Evolutionary conservation across 2,797 vertebrate species (phyloP), one percentile per base, ranked within the genome.

Genomic region (Melanotaenia boesemani): DNA sequence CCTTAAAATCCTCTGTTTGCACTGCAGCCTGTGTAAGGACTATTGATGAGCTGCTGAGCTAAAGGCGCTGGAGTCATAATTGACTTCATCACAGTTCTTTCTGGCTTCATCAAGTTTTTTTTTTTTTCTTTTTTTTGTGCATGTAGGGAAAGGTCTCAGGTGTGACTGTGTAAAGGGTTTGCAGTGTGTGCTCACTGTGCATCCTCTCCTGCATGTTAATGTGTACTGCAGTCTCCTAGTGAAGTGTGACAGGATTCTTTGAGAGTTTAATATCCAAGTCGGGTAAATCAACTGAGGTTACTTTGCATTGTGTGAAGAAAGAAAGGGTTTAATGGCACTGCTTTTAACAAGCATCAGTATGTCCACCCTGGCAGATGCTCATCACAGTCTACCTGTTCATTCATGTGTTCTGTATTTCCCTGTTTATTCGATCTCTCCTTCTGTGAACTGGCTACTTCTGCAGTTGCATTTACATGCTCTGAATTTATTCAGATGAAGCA

Each of bases 11-110:
- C 55, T 76, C 55, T 86, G 80, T 91, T 86, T 88, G 78, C 76
- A 67, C 73, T 83, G 77, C 82, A 88, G 85, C 61, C 76, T 82
- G 76, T 88, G 88, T 81, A 86, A 83, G 56, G 79, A 85, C 72
- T 92, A 89, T 91, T 88, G 89, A 93, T 89, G 83, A 85, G 81
- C 78, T 83, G 83, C 77, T 85, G 81, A 81, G 82, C 86, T 81
- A 71, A 90, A 85, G 67, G 74, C 6, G 18, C 76, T 67, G 75
- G 67, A 54, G 3, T 70, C 83, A 61, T 91, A 89, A 92, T 88
- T 82, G 86, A 89, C 90, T 89, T 77, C 84, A 72, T 70, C 36
- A 12, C 62, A 88, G 71, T 69, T 65, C 69, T 76, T 82, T 76
- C 74, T 74, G 64, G 5, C 64, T 87, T 82, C 84, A 60, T 68